Conservation (phyloP, 2,888 invertebrate genomes). For the Mesoligia furuncula region DNA sequence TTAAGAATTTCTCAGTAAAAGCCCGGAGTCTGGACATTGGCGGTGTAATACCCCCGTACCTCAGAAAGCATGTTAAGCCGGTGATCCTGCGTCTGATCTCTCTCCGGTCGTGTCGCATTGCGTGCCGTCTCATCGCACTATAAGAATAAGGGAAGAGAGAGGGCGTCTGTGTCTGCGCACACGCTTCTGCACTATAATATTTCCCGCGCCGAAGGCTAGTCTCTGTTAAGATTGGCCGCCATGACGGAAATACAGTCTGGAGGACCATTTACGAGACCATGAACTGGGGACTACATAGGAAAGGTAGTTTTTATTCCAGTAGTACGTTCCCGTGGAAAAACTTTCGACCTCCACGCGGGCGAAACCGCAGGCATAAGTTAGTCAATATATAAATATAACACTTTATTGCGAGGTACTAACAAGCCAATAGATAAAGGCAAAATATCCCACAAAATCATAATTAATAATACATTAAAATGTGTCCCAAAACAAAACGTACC, state of each 20-base stretch:
- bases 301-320: background rate
- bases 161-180: background rate
- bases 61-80: background rate
- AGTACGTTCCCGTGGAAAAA: background rate
- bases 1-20: background rate
- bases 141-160: background rate
- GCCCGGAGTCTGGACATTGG: background rate
- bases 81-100: background rate
- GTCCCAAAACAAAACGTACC: slow-evolving; percentile 26
- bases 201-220: too few relatives aligned
- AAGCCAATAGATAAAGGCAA: background rate
- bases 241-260: background rate
- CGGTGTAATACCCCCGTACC: background rate
- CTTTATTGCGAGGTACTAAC: slow-evolving; percentile 4
- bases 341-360: background rate
- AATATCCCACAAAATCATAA: slow-evolving; percentile 1
- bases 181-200: too few relatives aligned
- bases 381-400: background rate
- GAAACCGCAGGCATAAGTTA: background rate
- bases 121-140: background rate
- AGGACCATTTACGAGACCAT: background rate
- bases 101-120: background rate
- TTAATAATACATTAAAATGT: slow-evolving; percentile 32
- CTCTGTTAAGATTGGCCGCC: background rate
- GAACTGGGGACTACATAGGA: background rate